Evolutionary conservation across 2,113 vertebrate genomes (phyloP).

Genomic region (Regulus satrapa): DNA sequence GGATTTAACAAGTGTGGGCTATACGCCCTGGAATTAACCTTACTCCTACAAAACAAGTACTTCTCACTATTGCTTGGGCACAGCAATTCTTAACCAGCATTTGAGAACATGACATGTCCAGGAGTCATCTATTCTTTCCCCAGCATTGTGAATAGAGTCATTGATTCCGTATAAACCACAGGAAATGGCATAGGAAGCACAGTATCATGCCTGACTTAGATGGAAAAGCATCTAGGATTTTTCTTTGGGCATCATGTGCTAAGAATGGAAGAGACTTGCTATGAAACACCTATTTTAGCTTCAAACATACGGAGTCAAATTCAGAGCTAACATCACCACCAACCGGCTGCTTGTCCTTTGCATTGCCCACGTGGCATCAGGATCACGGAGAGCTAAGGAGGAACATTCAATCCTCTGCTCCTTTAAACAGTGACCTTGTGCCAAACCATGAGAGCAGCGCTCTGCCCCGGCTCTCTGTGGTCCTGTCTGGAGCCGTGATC

Average conservation of each 20-base stretch:
- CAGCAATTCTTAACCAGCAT: constrained; percentile 18
- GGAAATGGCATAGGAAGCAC: constrained; percentile 49
- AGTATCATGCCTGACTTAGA: constrained; percentile 53
- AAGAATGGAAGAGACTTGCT: neutral
- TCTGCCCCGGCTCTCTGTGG: neutral
- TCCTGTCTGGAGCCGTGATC: neutral
- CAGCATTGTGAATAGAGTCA: constrained; percentile 58
- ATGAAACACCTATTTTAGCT: neutral
- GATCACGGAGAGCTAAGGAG: neutral
- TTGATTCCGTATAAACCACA: constrained; percentile 49
- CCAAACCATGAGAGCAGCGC: neutral
- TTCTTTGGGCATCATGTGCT: neutral
- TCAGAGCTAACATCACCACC: neutral
- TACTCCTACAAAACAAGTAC: neutral
- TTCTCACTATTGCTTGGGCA: neutral
- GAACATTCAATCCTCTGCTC: neutral
- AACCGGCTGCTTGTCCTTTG: neutral
- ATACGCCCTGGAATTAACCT: neutral
- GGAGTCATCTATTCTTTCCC: constrained; percentile 30
- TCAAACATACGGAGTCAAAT: neutral
- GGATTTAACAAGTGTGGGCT: neutral
- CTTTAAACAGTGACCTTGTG: neutral
- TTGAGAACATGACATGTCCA: neutral
- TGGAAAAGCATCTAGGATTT: constrained; percentile 20
- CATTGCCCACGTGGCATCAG: neutral